Evolutionary conservation across 2,797 vertebrate genomes (phyloP).

Genomic region (Sebastes glaucus): DNA sequence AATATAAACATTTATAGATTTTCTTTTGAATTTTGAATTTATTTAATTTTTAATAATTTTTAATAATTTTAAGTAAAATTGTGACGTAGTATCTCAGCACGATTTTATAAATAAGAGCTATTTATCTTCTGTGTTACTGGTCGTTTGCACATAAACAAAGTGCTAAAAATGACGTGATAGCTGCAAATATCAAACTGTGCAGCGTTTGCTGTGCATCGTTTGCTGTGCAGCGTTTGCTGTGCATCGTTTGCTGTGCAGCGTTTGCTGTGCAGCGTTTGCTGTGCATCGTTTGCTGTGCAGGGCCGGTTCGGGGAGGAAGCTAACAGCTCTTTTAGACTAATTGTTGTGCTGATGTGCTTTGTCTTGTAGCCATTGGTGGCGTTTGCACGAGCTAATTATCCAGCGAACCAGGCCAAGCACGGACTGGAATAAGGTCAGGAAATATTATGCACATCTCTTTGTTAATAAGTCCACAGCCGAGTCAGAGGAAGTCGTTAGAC

Average conservation of each 20-base stretch:
- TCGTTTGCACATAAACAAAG: background rate
- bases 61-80: background rate
- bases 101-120: too few relatives aligned
- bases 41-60: too few relatives aligned
- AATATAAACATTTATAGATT: too few relatives aligned
- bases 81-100: background rate
- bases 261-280: too few relatives aligned
- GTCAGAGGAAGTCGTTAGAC: conserved; percentile 14
- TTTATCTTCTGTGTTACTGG: too few relatives aligned
- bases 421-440: conserved; percentile 68
- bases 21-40: too few relatives aligned
- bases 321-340: conserved; percentile 65
- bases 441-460: background rate
- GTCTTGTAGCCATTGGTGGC: conserved; percentile 48
- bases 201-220: too few relatives aligned
- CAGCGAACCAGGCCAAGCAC: conserved; percentile 64
- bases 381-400: conserved; percentile 68
- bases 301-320: background rate
- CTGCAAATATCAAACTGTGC: background rate
- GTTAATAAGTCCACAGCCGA: too few relatives aligned
- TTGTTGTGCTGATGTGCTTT: conserved; percentile 49
- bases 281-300: background rate
- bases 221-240: too few relatives aligned
- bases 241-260: too few relatives aligned
- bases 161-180: background rate